Evolutionary conservation across 2,888 invertebrate genomes (phyloP).

Genomic region (Itoplectis maculator): DNA sequence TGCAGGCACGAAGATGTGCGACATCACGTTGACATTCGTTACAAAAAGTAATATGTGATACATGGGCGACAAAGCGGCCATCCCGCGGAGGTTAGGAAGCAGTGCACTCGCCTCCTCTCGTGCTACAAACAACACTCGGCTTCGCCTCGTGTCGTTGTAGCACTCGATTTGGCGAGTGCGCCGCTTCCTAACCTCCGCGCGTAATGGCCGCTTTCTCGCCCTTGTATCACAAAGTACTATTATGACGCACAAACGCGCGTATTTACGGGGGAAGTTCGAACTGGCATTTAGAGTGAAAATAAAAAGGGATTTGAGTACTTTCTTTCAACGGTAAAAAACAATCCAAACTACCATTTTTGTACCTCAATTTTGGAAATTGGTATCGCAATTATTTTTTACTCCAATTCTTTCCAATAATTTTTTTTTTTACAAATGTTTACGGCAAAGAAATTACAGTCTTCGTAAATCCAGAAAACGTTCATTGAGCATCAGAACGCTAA

Average conservation of each 20-base stretch:
- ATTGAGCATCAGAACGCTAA: constrained; percentile 35
- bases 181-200: no score
- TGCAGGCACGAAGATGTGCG: no score
- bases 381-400: background rate
- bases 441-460: background rate
- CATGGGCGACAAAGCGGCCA: no score
- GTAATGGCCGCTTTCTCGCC: no score
- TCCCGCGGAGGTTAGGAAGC: no score
- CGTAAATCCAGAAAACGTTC: background rate
- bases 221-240: no score
- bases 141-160: no score
- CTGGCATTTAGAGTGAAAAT: background rate
- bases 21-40: no score
- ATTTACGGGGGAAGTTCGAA: background rate
- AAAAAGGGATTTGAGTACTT: background rate
- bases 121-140: no score
- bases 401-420: background rate
- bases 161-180: no score
- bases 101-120: no score
- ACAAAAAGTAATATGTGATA: no score
- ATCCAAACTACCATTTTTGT: background rate
- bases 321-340: background rate
- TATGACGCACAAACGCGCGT: background rate
- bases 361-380: background rate
- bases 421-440: background rate